Evolutionary conservation across 2,888 invertebrate species (phyloP).

Genomic region (Nebria salina): DNA sequence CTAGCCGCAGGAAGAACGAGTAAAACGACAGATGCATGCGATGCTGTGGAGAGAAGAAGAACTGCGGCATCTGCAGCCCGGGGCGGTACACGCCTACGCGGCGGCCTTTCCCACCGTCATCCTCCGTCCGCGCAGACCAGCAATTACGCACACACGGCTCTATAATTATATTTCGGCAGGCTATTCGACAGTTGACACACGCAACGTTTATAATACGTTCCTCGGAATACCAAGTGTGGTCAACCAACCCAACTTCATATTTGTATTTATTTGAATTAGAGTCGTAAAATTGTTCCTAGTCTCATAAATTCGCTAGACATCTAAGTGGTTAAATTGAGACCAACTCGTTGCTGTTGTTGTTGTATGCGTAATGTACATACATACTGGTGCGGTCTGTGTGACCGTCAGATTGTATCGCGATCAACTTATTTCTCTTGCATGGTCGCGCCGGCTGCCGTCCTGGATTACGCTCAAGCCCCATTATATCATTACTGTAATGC

Average conservation of each 20-base stretch:
- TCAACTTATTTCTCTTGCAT: slow-evolving; percentile 17
- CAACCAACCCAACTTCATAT: too few relatives aligned
- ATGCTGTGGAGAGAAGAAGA: background rate
- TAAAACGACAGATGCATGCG: slow-evolving; percentile 30
- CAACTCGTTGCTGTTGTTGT: background rate
- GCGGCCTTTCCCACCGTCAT: slow-evolving; percentile 37
- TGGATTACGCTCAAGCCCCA: slow-evolving; percentile 54
- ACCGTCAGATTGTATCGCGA: slow-evolving; percentile 39
- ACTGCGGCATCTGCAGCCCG: slow-evolving; percentile 33
- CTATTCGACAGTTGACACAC: slow-evolving; percentile 16
- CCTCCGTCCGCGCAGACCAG: slow-evolving; percentile 12
- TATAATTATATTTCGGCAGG: slow-evolving; percentile 26
- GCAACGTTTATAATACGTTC: background rate
- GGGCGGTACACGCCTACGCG: slow-evolving; percentile 36
- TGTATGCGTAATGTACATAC: background rate
- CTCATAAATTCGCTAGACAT: slow-evolving; percentile 19
- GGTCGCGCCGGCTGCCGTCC: slow-evolving; percentile 50
- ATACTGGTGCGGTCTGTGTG: slow-evolving; percentile 4
- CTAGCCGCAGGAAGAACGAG: background rate
- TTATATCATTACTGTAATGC: slow-evolving; percentile 55
- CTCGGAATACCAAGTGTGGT: too few relatives aligned
- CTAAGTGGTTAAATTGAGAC: background rate
- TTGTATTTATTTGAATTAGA: too few relatives aligned
- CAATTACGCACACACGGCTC: slow-evolving; percentile 14
- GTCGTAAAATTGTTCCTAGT: too few relatives aligned